Conservation (phyloP, 2,797 vertebrate genomes). For the Trachops cirrhosus region DNA sequence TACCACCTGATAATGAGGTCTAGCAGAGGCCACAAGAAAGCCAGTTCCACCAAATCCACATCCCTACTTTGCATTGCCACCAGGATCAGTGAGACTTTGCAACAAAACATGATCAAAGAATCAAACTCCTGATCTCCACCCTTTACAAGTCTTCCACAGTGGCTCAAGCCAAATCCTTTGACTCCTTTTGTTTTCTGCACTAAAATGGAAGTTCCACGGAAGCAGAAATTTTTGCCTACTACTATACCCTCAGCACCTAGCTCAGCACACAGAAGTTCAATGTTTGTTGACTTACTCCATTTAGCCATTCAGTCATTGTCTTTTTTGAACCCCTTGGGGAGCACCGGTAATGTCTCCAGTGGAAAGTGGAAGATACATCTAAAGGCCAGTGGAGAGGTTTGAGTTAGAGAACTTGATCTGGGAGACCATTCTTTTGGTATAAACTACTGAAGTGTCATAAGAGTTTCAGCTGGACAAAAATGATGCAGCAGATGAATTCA, state of each 20-base stretch:
- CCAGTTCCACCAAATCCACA: background rate
- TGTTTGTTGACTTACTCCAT: background rate
- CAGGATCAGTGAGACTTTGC: background rate
- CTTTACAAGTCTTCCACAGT: background rate
- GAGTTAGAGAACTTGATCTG: background rate
- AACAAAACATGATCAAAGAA: constrained; percentile 12
- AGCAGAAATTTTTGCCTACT: background rate
- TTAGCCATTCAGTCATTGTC: constrained; percentile 25
- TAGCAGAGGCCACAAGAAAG: background rate
- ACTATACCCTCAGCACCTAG: background rate
- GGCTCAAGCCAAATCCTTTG: background rate
- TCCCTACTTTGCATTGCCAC: background rate
- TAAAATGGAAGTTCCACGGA: background rate
- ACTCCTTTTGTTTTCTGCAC: background rate
- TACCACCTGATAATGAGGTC: background rate
- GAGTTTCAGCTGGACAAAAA: background rate
- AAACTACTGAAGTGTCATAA: background rate
- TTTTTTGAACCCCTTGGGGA: background rate
- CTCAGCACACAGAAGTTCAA: background rate
- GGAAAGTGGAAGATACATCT: background rate
- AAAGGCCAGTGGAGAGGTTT: background rate
- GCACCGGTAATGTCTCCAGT: background rate
- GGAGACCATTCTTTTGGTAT: background rate
- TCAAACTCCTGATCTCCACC: background rate
- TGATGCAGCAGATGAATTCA: background rate